phyloP scores from a whole-genome alignment of 2,113 vertebrate genomes.

The Nansenia antarctica region DNA sequence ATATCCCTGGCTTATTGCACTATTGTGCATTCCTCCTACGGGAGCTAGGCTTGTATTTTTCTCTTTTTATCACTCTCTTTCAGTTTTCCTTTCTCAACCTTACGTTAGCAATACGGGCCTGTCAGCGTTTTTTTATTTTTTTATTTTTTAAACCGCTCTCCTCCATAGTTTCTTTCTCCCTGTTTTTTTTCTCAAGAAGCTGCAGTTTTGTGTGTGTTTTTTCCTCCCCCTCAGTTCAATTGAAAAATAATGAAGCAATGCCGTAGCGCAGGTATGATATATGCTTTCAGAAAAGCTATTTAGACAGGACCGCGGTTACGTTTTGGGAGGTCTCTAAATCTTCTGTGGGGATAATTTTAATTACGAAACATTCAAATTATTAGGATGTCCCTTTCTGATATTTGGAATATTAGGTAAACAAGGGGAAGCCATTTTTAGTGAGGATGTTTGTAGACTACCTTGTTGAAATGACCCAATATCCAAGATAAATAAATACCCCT shows the following conservation, averaged over 20 bases:
- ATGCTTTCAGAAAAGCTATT: constrained; percentile 15
- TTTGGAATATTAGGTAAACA: constrained; percentile 6
- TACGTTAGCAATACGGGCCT: constrained; percentile 28
- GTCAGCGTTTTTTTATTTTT: constrained; percentile 41
- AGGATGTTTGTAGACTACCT: background rate
- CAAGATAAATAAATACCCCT: background rate
- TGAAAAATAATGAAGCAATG: constrained; percentile 31
- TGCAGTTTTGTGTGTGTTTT: constrained; percentile 10
- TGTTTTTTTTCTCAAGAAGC: constrained; percentile 11
- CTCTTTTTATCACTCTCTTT: constrained; percentile 59
- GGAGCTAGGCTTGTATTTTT: constrained; percentile 65
- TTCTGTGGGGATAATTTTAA: background rate
- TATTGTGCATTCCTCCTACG: constrained; percentile 64
- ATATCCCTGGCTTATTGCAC: constrained; percentile 64
- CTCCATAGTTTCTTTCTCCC: too few relatives aligned
- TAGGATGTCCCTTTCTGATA: constrained; percentile 10
- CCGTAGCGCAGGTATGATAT: constrained; percentile 25
- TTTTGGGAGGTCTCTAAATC: too few relatives aligned
- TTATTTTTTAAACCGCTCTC: background rate
- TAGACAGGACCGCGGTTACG: background rate
- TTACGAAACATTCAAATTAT: background rate
- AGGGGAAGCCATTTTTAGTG: constrained; percentile 1
- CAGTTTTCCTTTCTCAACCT: constrained; percentile 23
- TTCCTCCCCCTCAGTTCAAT: constrained; percentile 14
- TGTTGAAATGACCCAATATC: too few relatives aligned